Evolutionary conservation across 2,797 vertebrate genomes (phyloP).

Genomic region (Xenopus petersii): DNA sequence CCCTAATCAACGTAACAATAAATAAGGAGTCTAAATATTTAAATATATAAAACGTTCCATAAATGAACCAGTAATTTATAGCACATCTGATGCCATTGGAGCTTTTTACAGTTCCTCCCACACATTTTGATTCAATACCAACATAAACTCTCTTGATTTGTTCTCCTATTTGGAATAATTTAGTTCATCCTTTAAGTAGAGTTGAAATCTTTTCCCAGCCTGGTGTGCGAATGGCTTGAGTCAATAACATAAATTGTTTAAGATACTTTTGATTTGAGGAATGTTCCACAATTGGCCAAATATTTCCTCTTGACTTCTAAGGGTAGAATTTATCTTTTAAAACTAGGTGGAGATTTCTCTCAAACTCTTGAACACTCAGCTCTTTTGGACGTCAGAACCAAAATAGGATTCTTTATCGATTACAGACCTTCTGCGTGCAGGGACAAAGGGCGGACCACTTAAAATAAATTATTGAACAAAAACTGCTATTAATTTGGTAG

Average conservation of each 20-base stretch:
- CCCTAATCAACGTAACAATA: too few species aligned
- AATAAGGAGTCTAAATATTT: too few species aligned
- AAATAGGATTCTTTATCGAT: slow-evolving; percentile 28
- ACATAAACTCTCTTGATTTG: slow-evolving; percentile 19
- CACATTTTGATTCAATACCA: slow-evolving; percentile 9
- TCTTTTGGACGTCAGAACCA: slow-evolving; percentile 34
- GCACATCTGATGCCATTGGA: neutral
- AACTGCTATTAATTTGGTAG: slow-evolving; percentile 7
- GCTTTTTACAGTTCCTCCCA: slow-evolving; percentile 1
- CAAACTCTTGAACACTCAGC: slow-evolving; percentile 25
- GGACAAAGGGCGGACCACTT: slow-evolving; percentile 18
- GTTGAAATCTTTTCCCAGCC: slow-evolving; percentile 31
- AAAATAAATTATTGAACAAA: neutral
- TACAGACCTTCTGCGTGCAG: slow-evolving; percentile 27
- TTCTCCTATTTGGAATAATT: slow-evolving; percentile 27
- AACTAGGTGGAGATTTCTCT: slow-evolving; percentile 28
- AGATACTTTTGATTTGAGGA: slow-evolving; percentile 45
- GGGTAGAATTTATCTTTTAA: slow-evolving; percentile 33
- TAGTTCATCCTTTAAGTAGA: slow-evolving; percentile 11
- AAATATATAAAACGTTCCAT: neutral
- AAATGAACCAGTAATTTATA: neutral
- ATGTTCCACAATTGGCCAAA: slow-evolving; percentile 40
- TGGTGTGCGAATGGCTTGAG: slow-evolving; percentile 34
- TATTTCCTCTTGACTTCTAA: slow-evolving; percentile 34
- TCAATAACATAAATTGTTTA: slow-evolving; percentile 40